Conservation (phyloP, 2,888 invertebrate species). For the Phrixothrix hirtus region DNA sequence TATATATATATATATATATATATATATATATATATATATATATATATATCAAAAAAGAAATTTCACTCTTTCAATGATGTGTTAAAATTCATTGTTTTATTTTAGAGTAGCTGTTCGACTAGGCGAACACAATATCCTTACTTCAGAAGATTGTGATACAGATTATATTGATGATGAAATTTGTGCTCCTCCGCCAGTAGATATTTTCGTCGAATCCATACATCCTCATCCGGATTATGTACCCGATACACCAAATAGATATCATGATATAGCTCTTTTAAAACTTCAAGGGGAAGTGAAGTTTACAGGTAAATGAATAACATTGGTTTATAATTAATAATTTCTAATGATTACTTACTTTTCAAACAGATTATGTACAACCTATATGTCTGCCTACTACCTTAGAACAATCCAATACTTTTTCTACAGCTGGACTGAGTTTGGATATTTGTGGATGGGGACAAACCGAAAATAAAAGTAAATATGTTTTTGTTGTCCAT, state of each 20-base stretch:
- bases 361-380: conserved; percentile 62
- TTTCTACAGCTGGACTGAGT: conserved; percentile 42
- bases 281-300: conserved; percentile 55
- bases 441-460: conserved; percentile 68
- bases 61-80: no score
- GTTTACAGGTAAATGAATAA: conserved; percentile 56
- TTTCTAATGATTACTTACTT: no score
- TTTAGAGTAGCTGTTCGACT: conserved; percentile 62
- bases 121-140: conserved; percentile 69
- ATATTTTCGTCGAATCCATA: conserved; percentile 43
- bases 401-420: conserved; percentile 49
- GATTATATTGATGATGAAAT: conserved; percentile 38
- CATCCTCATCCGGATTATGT: conserved; percentile 44
- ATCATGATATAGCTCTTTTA: conserved; percentile 56
- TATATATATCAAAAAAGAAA: no score
- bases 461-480: conserved; percentile 56
- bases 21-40: no score
- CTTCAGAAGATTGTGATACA: conserved; percentile 63
- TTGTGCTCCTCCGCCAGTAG: conserved; percentile 41
- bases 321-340: no score
- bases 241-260: conserved; percentile 30
- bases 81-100: conserved; percentile 22
- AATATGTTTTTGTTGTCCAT: background rate
- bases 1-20: no score
- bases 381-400: conserved; percentile 62